phyloP scores from a whole-genome alignment of 2,797 vertebrate genomes.

The Hippocampus kuda region DNA sequence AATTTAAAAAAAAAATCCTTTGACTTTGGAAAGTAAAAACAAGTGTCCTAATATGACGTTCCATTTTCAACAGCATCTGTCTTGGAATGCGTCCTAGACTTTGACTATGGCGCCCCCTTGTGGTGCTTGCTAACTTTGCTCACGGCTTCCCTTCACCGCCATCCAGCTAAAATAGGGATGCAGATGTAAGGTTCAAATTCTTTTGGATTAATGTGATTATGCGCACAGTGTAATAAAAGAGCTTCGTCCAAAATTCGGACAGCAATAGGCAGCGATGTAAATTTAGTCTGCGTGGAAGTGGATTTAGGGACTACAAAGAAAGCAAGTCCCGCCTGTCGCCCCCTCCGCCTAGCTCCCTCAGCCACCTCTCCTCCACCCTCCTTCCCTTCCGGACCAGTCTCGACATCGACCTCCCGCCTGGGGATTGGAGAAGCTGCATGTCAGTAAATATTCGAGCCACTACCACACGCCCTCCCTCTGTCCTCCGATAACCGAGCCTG shows the following conservation, averaged over 20 bases:
- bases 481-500: conserved; percentile 41
- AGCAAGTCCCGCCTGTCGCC: conserved; percentile 59
- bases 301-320: conserved; percentile 38
- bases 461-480: conserved; percentile 46
- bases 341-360: neutral
- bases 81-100: too few species aligned
- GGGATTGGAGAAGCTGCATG: conserved; percentile 87
- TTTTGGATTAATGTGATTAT: neutral
- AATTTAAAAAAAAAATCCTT: too few species aligned
- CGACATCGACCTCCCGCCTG: conserved; percentile 51
- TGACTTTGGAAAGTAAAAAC: too few species aligned
- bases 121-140: neutral
- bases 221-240: neutral
- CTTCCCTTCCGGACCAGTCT: conserved; percentile 49
- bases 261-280: neutral
- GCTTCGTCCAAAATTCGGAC: neutral
- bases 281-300: conserved; percentile 30
- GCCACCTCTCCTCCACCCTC: conserved; percentile 11
- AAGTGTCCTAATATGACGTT: too few species aligned
- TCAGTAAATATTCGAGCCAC: conserved; percentile 75
- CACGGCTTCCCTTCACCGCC: too few species aligned
- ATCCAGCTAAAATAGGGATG: neutral
- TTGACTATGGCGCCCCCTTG: conserved; percentile 35
- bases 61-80: too few species aligned
- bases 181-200: neutral